Percentiles rank a stretch among this genome's conserved stretches.
Evolutionary conservation across 2,113 vertebrate genomes (phyloP).

Genomic region (Brachirus orientalis): DNA sequence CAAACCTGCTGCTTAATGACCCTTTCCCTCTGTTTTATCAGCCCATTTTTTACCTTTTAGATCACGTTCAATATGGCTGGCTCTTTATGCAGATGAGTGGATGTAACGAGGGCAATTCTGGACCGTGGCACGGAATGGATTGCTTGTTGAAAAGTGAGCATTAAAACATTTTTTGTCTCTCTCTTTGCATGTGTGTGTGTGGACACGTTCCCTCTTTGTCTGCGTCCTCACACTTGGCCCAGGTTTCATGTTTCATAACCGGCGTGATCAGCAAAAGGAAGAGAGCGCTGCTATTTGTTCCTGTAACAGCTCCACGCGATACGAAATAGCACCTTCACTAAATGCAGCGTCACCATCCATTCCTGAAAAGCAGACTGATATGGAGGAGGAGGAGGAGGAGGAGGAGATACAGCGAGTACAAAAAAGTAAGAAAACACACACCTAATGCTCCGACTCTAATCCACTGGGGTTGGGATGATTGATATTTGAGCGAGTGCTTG

Average conservation of each 20-base stretch:
- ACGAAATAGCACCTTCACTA: background rate
- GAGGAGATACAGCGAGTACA: background rate
- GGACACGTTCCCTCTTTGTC: background rate
- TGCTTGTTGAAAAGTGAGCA: constrained; percentile 8
- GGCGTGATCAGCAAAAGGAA: background rate
- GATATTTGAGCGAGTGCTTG: background rate
- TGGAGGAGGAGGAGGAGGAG: background rate
- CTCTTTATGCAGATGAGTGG: constrained; percentile 58
- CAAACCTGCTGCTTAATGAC: constrained; percentile 78
- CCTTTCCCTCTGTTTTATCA: constrained; percentile 73
- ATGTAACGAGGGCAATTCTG: constrained; percentile 4
- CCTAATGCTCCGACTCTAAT: background rate
- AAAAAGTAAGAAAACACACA: background rate
- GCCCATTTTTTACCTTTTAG: constrained; percentile 68
- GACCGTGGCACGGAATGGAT: background rate
- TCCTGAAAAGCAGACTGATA: background rate
- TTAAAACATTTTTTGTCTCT: background rate
- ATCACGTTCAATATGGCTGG: constrained; percentile 58
- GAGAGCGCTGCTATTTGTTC: background rate
- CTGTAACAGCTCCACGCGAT: background rate
- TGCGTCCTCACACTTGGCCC: constrained; percentile 1
- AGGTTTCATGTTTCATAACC: constrained; percentile 21
- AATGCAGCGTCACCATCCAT: background rate
- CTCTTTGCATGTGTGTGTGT: too few species aligned
- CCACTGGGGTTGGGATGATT: background rate